Percentiles rank a stretch among this genome's conserved stretches.
Evolutionary conservation across 2,888 invertebrate genomes (phyloP).

Genomic region (Germaria angustata): DNA sequence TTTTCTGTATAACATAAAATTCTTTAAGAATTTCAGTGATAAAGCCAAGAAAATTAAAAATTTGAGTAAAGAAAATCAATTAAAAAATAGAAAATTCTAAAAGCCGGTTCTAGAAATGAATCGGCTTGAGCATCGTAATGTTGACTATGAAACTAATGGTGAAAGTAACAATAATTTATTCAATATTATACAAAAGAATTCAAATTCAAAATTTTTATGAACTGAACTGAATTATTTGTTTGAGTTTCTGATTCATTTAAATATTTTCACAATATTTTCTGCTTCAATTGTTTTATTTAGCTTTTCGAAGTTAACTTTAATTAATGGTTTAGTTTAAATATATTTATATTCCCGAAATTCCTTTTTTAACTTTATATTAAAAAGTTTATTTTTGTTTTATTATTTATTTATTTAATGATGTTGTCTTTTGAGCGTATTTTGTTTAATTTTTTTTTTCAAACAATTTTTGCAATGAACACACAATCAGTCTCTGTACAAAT

Average conservation of each 20-base stretch:
- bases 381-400: slow-evolving; percentile 24
- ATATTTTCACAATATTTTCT: background rate
- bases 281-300: background rate
- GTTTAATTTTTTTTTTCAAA: slow-evolving; percentile 33
- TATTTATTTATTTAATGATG: slow-evolving; percentile 5
- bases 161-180: background rate
- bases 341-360: slow-evolving; percentile 4
- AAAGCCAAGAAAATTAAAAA: too few relatives aligned
- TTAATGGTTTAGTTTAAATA: slow-evolving; percentile 19
- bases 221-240: too few relatives aligned
- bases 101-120: too few relatives aligned
- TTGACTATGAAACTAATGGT: background rate
- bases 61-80: too few relatives aligned
- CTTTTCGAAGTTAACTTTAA: background rate
- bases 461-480: slow-evolving; percentile 69
- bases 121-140: too few relatives aligned
- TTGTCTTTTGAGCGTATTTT: slow-evolving; percentile 22
- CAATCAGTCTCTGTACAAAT: slow-evolving; percentile 71
- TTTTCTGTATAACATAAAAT: too few relatives aligned
- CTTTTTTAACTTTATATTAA: background rate
- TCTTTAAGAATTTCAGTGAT: too few relatives aligned
- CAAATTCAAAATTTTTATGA: too few relatives aligned
- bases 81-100: too few relatives aligned
- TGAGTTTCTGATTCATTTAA: background rate
- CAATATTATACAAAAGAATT: background rate